A percentile compares a stretch with the other conserved stretches of the same genome.
phyloP scores from a whole-genome alignment of 2,113 vertebrate genomes.

The Oncorhynchus nerka region DNA sequence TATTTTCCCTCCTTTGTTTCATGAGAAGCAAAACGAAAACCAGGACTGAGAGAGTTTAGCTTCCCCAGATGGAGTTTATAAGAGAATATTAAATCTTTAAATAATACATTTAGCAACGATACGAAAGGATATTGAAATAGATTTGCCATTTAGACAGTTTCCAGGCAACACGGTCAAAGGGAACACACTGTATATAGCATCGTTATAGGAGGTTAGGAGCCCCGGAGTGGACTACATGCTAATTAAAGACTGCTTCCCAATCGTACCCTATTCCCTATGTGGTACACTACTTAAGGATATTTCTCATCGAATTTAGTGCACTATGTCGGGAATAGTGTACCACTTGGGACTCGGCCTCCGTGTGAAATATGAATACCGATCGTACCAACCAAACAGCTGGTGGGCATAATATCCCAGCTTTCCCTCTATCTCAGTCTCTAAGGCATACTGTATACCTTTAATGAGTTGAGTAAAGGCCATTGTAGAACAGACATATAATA shows the following conservation, averaged over 20 bases:
- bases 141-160: constrained; percentile 28
- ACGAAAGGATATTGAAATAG: constrained; percentile 29
- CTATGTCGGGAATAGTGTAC: too few relatives aligned
- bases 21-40: neutral
- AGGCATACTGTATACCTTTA: constrained; percentile 15
- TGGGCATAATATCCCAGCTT: neutral
- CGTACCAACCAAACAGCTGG: neutral
- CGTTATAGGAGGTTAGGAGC: neutral
- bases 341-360: too few relatives aligned
- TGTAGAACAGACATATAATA: neutral
- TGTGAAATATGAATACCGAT: neutral
- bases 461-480: constrained; percentile 12
- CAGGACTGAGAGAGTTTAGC: neutral
- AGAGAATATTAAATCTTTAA: constrained; percentile 20
- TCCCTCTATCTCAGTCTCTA: neutral
- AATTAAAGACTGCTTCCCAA: neutral
- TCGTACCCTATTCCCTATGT: neutral
- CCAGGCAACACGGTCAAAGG: constrained; percentile 15
- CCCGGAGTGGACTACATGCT: neutral
- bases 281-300: neutral
- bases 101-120: constrained; percentile 22
- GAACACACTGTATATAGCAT: neutral
- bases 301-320: neutral
- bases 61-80: constrained; percentile 10
- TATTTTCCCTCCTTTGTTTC: too few relatives aligned